Conservation (phyloP, 64 coral and sea anemone species). For the Astreopora myriophthalma region DNA sequence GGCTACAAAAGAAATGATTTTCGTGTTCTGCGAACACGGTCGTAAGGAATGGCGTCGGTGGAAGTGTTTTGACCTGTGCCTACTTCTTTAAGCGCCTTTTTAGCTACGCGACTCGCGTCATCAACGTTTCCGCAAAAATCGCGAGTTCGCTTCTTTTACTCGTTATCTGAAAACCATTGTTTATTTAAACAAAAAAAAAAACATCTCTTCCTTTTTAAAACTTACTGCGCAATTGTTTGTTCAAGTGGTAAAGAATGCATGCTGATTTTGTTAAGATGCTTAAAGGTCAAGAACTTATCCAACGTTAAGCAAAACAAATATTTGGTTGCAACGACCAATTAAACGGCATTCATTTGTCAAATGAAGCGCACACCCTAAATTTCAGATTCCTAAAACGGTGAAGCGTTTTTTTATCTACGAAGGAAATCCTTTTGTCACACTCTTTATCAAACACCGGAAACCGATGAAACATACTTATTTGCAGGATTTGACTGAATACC, state of each 20-base stretch:
- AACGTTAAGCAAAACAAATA: background rate
- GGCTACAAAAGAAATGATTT: background rate
- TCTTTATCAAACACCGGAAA: no score
- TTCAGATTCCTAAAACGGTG: background rate
- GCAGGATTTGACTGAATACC: background rate
- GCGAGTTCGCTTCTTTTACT: background rate
- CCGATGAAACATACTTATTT: no score
- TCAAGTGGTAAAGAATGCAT: background rate
- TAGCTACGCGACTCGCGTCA: no score
- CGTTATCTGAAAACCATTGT: background rate
- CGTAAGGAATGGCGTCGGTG: background rate
- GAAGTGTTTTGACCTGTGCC: background rate
- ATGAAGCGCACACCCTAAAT: background rate
- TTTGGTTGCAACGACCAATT: background rate
- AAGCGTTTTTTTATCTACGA: background rate
- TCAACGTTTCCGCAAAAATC: background rate
- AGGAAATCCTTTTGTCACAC: no score
- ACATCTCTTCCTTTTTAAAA: no score
- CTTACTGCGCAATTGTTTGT: background rate
- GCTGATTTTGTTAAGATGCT: background rate
- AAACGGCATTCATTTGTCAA: background rate
- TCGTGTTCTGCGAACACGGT: no score
- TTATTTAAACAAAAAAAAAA: no score
- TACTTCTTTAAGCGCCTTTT: background rate
- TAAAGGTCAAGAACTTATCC: background rate